Evolutionary conservation across 2,797 vertebrate genomes (phyloP), one percentile per base, ranked within the genome.

Genomic region (Myotis myotis): DNA sequence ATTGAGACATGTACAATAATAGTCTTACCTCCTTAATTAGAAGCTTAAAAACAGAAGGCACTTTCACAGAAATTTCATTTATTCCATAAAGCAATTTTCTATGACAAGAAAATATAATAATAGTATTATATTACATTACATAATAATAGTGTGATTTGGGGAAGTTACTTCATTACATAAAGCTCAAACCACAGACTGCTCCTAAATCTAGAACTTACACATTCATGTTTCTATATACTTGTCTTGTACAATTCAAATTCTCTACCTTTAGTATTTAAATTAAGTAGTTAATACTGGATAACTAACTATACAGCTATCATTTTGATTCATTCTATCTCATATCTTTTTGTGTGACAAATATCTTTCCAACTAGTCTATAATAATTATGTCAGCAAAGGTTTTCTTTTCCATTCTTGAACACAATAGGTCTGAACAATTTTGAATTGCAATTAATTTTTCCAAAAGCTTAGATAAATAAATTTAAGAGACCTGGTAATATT

Each of bases 21-120:
- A 0, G 53, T 84, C 98, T 96, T 98, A 99, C 99, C 99, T 99
- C 99, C 98, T 99, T 99, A 98, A 99, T 99, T 98, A 99, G 99
- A 98, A 99, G 99, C 98, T 99, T 99, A 98, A 99, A 99, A 99
- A 99, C 97, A 98, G 99, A 99, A 99, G 99, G 99, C 99, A 99
- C 99, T 99, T 99, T 99, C 98, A 99, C 99, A 98, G 98, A 98
- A 97, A 99, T 99, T 98, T 99, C 99, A 98, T 99, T 99, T 97
- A 99, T 98, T 98, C 99, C 99, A 97, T 99, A 99, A 98, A 99
- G 99, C 97, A 99, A 98, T 98, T 98, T 99, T 98, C 99, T 99
- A 96, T 86, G 97, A 96, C 20, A 96, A 79, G 88, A 96, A 96
- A 96, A 97, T 38, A 96, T 0, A 95, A 44, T 41, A 87, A 88